phyloP scores from a whole-genome alignment of 2,888 invertebrate genomes.

The Platycheirus albimanus region DNA sequence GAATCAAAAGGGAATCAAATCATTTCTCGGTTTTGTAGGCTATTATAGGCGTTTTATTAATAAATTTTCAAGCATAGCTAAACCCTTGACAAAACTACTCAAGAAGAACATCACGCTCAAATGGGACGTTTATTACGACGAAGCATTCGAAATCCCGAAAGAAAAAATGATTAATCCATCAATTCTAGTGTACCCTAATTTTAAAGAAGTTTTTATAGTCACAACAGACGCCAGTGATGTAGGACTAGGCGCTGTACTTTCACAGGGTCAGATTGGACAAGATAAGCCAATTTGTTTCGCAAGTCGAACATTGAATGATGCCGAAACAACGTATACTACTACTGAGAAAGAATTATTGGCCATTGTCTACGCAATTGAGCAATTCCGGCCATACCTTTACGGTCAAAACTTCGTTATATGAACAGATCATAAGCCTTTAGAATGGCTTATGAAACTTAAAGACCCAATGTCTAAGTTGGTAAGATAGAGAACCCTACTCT shows the following conservation, averaged over 20 bases:
- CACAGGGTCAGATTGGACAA: constrained; percentile 14
- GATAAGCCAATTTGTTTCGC: constrained; percentile 18
- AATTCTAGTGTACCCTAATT: background rate
- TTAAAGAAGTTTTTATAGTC: background rate
- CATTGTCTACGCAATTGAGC: background rate
- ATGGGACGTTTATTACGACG: constrained; percentile 30
- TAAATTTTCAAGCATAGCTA: constrained; percentile 10
- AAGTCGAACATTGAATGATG: constrained; percentile 29
- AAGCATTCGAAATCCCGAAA: constrained; percentile 15
- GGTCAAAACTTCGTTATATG: background rate
- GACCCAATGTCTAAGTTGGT: constrained; percentile 8
- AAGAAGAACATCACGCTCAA: constrained; percentile 19
- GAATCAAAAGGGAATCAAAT: constrained; percentile 60
- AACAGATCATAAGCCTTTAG: constrained; percentile 11
- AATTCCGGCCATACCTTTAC: background rate
- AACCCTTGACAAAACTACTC: constrained; percentile 19
- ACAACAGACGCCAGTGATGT: background rate
- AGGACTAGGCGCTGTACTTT: constrained; percentile 8
- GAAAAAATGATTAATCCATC: constrained; percentile 1
- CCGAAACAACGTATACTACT: constrained; percentile 4
- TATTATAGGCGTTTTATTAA: constrained; percentile 43
- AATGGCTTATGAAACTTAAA: constrained; percentile 16
- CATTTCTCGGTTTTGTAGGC: constrained; percentile 64
- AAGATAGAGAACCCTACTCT: constrained; percentile 1
- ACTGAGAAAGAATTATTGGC: constrained; percentile 32